Conservation (phyloP, 1,140 invertebrate genomes). For the Drosophila kikkawai region DNA sequence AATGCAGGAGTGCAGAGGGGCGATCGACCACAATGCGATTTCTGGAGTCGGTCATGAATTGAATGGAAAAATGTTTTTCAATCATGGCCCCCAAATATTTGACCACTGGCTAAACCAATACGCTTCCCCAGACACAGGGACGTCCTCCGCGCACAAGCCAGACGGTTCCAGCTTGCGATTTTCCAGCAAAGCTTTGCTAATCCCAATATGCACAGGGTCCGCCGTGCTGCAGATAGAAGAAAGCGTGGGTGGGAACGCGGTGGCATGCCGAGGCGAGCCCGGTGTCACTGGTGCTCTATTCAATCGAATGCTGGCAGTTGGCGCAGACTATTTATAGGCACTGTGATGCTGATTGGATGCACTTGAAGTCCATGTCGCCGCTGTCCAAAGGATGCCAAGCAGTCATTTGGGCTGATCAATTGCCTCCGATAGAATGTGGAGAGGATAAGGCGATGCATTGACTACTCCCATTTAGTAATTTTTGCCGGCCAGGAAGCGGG, state of each 20-base stretch:
- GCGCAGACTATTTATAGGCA: slow-evolving; percentile 55
- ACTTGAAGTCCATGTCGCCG: slow-evolving; percentile 45
- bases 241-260: slow-evolving; percentile 9
- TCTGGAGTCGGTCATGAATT: slow-evolving; percentile 54
- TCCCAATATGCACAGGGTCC: slow-evolving; percentile 4
- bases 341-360: slow-evolving; percentile 53
- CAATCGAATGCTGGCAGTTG: slow-evolving; percentile 45
- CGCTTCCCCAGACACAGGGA: slow-evolving; percentile 5
- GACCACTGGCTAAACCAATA: slow-evolving; percentile 55
- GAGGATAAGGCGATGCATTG: slow-evolving; percentile 39
- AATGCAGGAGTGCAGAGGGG: neutral
- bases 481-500: slow-evolving; percentile 25
- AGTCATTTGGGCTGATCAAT: slow-evolving; percentile 70
- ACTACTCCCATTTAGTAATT: slow-evolving; percentile 61
- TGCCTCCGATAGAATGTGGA: slow-evolving; percentile 45
- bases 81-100: slow-evolving; percentile 60
- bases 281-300: slow-evolving; percentile 52
- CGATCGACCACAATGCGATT: slow-evolving; percentile 39
- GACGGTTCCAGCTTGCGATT: slow-evolving; percentile 32
- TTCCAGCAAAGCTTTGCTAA: slow-evolving; percentile 1
- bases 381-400: slow-evolving; percentile 31
- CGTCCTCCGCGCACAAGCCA: slow-evolving; percentile 14
- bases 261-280: neutral
- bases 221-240: slow-evolving; percentile 2
- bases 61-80: slow-evolving; percentile 57